Conservation (phyloP, 2,888 invertebrate species). For the Serrognathus titanus region DNA sequence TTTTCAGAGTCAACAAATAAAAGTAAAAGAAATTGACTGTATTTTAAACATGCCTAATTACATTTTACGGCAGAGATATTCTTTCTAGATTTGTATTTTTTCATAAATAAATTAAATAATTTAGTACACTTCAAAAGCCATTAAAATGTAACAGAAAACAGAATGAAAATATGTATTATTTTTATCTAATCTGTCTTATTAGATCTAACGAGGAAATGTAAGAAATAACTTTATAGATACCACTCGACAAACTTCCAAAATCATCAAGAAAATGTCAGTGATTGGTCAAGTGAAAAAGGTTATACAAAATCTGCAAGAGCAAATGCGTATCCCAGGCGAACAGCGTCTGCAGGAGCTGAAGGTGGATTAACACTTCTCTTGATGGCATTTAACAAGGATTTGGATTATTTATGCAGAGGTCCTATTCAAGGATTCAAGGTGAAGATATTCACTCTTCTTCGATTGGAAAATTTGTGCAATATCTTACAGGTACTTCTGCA, state of each 20-base stretch:
- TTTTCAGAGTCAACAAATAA: too few relatives aligned
- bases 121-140: too few relatives aligned
- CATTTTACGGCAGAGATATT: too few relatives aligned
- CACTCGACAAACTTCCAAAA: conserved; percentile 37
- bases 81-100: too few relatives aligned
- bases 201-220: too few relatives aligned
- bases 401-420: conserved; percentile 68
- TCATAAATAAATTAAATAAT: too few relatives aligned
- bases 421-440: conserved; percentile 73
- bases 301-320: conserved; percentile 50
- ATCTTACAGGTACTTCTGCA: conserved; percentile 59
- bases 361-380: conserved; percentile 63
- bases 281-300: conserved; percentile 65
- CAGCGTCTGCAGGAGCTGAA: conserved; percentile 63
- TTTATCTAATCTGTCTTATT: too few relatives aligned
- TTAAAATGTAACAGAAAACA: too few relatives aligned
- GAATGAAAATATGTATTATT: too few relatives aligned
- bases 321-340: conserved; percentile 67
- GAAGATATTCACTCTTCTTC: neutral
- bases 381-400: conserved; percentile 57
- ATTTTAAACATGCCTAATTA: too few relatives aligned
- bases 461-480: neutral
- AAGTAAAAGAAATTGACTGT: too few relatives aligned
- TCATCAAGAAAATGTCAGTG: conserved; percentile 37
- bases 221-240: conserved; percentile 14